Percentiles rank a stretch among this genome's conserved stretches.
Evolutionary conservation across 1,140 invertebrate species (phyloP).

Genomic region (Eumeta japonica): DNA sequence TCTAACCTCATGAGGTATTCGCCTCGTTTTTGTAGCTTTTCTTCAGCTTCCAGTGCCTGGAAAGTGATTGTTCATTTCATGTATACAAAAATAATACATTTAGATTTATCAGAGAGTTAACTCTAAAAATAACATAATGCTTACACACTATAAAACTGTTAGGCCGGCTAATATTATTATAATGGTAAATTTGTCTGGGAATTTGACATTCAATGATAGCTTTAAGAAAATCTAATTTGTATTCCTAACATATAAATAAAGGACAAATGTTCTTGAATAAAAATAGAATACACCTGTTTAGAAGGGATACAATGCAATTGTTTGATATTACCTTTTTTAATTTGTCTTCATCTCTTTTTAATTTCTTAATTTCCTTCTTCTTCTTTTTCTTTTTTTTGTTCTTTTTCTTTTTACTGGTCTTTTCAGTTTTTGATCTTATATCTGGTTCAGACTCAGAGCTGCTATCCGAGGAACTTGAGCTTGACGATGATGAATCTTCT

Average conservation of each 20-base stretch:
- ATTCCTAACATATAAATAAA: no score
- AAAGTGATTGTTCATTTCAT: constrained; percentile 2
- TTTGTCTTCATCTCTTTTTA: constrained; percentile 61
- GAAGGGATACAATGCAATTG: not conserved
- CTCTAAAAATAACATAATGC: not conserved
- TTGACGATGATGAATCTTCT: constrained; percentile 24
- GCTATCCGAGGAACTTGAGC: constrained; percentile 25
- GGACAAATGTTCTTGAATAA: no score
- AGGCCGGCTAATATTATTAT: no score
- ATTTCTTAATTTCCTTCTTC: constrained; percentile 54
- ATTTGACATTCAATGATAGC: no score
- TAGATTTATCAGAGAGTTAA: constrained; percentile 6
- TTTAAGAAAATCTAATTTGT: no score
- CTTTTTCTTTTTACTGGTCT: constrained; percentile 65
- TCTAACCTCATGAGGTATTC: constrained; percentile 69
- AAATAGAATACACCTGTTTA: constrained; percentile 6
- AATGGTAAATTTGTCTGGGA: no score
- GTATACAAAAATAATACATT: constrained; percentile 8
- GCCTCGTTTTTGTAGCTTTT: constrained; percentile 62
- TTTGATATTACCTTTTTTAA: constrained; percentile 46
- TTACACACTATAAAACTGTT: no score
- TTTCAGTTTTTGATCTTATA: constrained; percentile 57
- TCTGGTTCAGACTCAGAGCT: constrained; percentile 39
- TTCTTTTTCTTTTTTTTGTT: constrained; percentile 67
- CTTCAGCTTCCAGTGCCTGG: constrained; percentile 68